Evolutionary conservation across 2,113 vertebrate species (phyloP), one percentile per base, ranked within the genome.

Genomic region (Progne subis): DNA sequence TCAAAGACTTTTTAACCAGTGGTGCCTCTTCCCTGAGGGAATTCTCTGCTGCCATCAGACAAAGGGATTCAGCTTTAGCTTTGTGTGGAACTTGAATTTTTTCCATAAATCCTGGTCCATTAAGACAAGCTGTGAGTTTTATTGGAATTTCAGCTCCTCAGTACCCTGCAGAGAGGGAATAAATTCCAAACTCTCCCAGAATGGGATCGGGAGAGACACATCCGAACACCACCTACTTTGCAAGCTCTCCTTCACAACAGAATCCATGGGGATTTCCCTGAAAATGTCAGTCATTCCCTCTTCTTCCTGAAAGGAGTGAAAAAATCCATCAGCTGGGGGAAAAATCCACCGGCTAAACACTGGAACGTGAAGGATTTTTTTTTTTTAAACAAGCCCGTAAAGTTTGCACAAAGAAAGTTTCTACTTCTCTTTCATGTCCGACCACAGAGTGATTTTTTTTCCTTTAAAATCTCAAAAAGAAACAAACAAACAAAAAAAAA

Each of bases 231-330:
- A 83, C 88, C 46, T 87, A 98, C 98, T 98, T 97, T 88, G 88
- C 57, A 97, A 77, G 68, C 97, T 98, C 52, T 98, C 98, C 92
- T 98, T 99, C 29, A 97, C 49, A 2, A 98, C 95, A 4, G 11
- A 82, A 1, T 97, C 74, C 17, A 99, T 81, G 3, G 98, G 98
- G 53, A 99, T 88, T 5, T 69, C 63, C 14, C 96, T 43, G 60
- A 98, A 79, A 64, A 92, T 76, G 14, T 97, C 94, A 2, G 61
- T 78, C 0, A 92, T 89, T 74, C 97, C 96, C 24, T 98, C 98
- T 91, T 97, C 97, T 39, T 99, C 98, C 99, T 99, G 92, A 57
- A 88, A 94, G 50, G 69, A 64, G 17, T 8, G 29, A 34, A 44
- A 44, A 82, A 65, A 65, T 44, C 18, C 26, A 26, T 76, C 49